Evolutionary conservation across 2,797 vertebrate genomes (phyloP).

Genomic region (Schizothorax lantsangensis): DNA sequence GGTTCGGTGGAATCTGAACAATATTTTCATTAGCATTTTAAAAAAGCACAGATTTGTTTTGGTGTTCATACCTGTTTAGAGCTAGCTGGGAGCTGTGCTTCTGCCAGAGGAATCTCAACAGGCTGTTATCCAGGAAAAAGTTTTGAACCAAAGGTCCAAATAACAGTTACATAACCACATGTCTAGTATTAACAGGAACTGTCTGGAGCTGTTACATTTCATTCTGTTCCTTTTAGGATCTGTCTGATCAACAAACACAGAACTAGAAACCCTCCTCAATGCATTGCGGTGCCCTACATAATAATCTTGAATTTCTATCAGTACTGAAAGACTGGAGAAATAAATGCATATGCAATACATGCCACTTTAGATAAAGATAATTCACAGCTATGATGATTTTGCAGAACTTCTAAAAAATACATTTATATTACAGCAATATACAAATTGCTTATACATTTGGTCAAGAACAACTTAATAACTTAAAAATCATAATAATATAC

Average conservation of each 20-base stretch:
- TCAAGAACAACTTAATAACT: neutral
- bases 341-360: neutral
- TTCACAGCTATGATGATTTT: neutral
- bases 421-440: neutral
- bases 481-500: neutral
- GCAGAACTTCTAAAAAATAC: neutral
- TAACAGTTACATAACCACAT: constrained; percentile 8
- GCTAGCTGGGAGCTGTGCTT: neutral
- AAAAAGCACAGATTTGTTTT: neutral
- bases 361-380: neutral
- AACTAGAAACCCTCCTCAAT: neutral
- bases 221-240: neutral
- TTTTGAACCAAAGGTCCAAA: constrained; percentile 18
- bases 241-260: neutral
- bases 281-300: neutral
- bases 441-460: neutral
- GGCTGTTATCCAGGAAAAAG: constrained; percentile 27
- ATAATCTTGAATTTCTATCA: neutral
- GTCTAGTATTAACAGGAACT: neutral
- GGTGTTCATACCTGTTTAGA: neutral
- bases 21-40: neutral
- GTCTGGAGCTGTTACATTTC: neutral
- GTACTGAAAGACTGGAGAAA: neutral
- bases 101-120: constrained; percentile 22
- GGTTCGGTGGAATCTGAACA: constrained; percentile 12